Conservation (phyloP, 2,797 vertebrate species). For the Gallirallus australis region DNA sequence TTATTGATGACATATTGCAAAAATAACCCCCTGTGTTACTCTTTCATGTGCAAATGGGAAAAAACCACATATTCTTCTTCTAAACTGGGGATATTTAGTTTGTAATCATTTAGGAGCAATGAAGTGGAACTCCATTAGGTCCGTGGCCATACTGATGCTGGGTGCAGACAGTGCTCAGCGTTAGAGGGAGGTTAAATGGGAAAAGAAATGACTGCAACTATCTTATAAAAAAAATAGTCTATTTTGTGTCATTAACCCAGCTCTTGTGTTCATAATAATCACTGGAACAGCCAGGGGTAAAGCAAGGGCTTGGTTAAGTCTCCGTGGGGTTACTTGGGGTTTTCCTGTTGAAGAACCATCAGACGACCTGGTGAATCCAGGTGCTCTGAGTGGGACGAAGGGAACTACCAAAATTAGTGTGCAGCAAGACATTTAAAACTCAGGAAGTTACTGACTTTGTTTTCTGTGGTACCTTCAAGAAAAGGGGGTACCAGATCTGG, state of each 20-base stretch:
- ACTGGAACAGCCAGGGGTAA: background rate
- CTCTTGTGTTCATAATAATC: rapidly evolving
- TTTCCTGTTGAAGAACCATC: background rate
- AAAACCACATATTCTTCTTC: background rate
- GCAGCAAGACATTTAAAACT: background rate
- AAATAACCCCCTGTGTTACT: background rate
- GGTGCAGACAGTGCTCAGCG: background rate
- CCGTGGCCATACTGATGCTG: background rate
- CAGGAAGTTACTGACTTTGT: rapidly evolving
- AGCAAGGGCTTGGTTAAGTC: background rate
- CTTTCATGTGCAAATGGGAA: background rate
- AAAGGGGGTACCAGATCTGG: background rate
- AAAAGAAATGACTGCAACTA: background rate
- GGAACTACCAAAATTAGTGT: background rate
- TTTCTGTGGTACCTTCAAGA: background rate
- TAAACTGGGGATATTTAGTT: background rate
- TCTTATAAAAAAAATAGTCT: background rate
- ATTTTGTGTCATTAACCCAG: background rate
- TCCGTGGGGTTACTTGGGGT: background rate
- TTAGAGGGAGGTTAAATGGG: background rate
- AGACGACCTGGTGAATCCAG: background rate
- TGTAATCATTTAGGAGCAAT: slow-evolving; percentile 4
- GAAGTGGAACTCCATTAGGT: slow-evolving; percentile 1
- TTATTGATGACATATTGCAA: background rate
- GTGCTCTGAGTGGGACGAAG: background rate